Evolutionary conservation across 2,888 invertebrate species (phyloP), one percentile per base, ranked within the genome.

Genomic region (Cephus runcator): DNA sequence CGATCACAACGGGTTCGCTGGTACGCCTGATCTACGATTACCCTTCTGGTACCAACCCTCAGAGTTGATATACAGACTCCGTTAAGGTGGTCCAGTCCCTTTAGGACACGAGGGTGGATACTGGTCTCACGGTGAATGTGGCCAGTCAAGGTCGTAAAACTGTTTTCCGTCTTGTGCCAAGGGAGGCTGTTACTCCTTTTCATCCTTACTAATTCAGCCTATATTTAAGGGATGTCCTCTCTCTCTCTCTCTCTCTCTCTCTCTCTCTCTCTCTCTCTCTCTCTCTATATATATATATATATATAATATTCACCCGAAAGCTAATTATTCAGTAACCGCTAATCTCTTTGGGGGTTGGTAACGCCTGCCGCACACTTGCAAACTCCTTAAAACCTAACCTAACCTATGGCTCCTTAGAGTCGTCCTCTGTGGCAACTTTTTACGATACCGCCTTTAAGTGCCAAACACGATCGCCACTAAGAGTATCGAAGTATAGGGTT

Each of bases 271-370:
- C n/a, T 34, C 31, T 31, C 31, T 31, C 31, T 31, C 31, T 31
- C 31, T 31, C 31, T 31, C 31, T 31, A 0, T 31, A 0, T 36
- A 35, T 23, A 34, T n/a, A n/a, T n/a, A n/a, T n/a, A n/a, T n/a
- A 12, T 36, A 35, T 23, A 34, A 3, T 74, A 74, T 74, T 74
- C 74, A n/a, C 35, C 3, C 74, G 15, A n/a, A 74, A 74, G 74
- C 15, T 74, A 74, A 74, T 23, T 36, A 36, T 23, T 34, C 30
- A 74, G 3, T 0, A 11, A n/a, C 12, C 74, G 74, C 74, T 74
- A 74, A 35, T 74, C 35, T 12, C 74, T 35, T 31, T 33, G 71
- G 33, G 31, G 31, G 6, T 4, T 11, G 31, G 9, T 2, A 56
- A 56, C 56, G 23, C 56, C 56, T 56, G 56, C 9, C 56, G 9